Base-by-base conservation (phyloP, 64 coral and sea anemone genomes). In the Stylophora pistillata region DNA sequence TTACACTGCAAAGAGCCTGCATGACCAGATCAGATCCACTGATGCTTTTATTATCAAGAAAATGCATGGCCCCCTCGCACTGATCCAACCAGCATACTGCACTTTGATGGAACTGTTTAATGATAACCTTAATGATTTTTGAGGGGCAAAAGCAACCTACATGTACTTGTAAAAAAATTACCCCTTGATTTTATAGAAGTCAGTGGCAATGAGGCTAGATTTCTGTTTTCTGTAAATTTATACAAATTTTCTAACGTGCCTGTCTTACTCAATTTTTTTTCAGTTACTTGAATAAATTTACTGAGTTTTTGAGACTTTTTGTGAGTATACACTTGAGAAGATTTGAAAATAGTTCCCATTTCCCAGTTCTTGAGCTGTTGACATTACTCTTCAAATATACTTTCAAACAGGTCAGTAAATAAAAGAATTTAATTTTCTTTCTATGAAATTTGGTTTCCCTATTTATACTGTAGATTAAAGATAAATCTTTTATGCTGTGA, bases 261-360 rank as follows among this genome's bases (percentile, higher is more conserved):
- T 47, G 37, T 47, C 37, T 47, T 47, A 47, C 37, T 47, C 37
- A 47, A n/a, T 47, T 79, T 58, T 74, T n/a, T 87, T 81, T 76
- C 64, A 98, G 96, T 58, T 98, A 95, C 65, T 66, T 98, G 53
- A 94, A 58, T 70, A 98, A 98, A 87, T 98, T 98, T 31, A 98
- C 96, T 55, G 96, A 98, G 62, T 98, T 98, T 61, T 70, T 98
- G 41, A 65, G 90, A 59, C 69, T 98, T 30, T 98, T 98, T 92
- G 96, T 98, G 10, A 95, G 94, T 78, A 89, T 98, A 34, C 96
- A 98, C 41, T 56, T 98, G 30, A 85, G 96, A 68, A 85, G 96
- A 76, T 94, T 98, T 87, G 96, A 98, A 73, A 89, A 88, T 81
- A 98, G 93, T 56, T 95, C 93, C 1, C 96, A 98, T 62, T 98